These are phyloP conservation scores for Cotesia glomerata DNA, from an alignment of 1,140 invertebrate species.

Conservation along the genomic window DNA sequence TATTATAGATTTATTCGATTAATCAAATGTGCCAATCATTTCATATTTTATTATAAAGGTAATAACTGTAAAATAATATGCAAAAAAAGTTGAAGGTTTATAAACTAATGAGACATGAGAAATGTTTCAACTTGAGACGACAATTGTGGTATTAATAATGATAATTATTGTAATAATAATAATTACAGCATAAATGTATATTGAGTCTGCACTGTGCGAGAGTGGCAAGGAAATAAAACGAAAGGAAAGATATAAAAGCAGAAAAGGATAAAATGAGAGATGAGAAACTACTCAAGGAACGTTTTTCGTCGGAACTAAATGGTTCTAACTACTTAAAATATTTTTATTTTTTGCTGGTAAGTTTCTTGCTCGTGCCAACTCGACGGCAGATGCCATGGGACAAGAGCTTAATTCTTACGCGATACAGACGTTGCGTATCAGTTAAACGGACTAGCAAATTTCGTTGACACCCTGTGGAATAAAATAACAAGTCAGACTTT, in stretches of 20 bases:
- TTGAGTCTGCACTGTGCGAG: too few species aligned
- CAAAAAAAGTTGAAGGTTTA: too few species aligned
- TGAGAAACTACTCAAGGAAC: conserved; percentile 30
- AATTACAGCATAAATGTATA: too few species aligned
- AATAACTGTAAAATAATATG: too few species aligned
- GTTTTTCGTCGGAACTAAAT: conserved; percentile 49
- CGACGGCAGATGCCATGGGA: conserved; percentile 10
- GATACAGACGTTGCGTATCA: conserved; percentile 23
- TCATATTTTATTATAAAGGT: too few species aligned
- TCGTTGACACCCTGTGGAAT: not conserved
- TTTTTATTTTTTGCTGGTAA: conserved; percentile 33
- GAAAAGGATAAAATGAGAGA: conserved; percentile 2
- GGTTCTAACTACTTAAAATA: conserved; percentile 35
- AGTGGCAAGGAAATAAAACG: not conserved
- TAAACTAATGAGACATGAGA: too few species aligned
- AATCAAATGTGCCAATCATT: too few species aligned
- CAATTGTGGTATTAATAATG: too few species aligned
- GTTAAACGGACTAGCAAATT: conserved; percentile 9
- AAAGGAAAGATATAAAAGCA: conserved; percentile 4
- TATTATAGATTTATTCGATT: too few species aligned
- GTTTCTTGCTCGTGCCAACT: conserved; percentile 32
- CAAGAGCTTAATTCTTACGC: conserved; percentile 43
- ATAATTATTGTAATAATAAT: too few species aligned
- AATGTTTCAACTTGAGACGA: too few species aligned
- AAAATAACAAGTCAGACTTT: not conserved